Percentiles rank a stretch among this genome's conserved stretches.
phyloP scores from a whole-genome alignment of 2,888 invertebrate genomes.

The Mongoloraphidia duomilia region DNA sequence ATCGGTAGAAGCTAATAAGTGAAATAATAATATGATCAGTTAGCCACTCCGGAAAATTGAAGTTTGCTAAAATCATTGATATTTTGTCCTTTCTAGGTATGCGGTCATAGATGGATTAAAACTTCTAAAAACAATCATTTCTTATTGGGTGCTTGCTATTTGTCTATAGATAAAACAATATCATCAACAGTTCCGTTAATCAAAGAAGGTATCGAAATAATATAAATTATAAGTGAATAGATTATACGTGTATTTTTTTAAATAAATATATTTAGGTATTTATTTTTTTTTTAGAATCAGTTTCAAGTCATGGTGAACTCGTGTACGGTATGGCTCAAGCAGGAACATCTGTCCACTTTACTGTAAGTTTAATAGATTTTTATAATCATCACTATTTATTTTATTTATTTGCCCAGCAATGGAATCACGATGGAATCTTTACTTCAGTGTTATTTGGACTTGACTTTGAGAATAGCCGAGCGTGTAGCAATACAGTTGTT shows the following conservation, averaged over 20 bases:
- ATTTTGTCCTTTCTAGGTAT: conserved; percentile 22
- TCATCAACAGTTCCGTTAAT: conserved; percentile 17
- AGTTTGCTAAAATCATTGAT: background rate
- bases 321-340: conserved; percentile 37
- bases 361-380: background rate
- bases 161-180: conserved; percentile 17
- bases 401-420: too few relatives aligned
- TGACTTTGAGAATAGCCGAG: too few relatives aligned
- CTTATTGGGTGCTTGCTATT: conserved; percentile 25
- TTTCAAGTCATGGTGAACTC: conserved; percentile 20
- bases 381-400: background rate
- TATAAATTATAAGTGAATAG: background rate
- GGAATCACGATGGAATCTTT: too few relatives aligned
- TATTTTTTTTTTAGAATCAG: background rate
- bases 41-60: too few relatives aligned
- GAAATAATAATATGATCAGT: conserved; percentile 10
- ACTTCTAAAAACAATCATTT: conserved; percentile 14
- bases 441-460: too few relatives aligned
- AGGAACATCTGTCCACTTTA: conserved; percentile 35
- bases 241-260: background rate
- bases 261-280: background rate
- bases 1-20: too few relatives aligned
- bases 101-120: conserved; percentile 27
- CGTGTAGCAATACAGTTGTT: too few relatives aligned
- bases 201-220: conserved; percentile 12